Evolutionary conservation across 2,888 invertebrate genomes (phyloP), one percentile per base, ranked within the genome.

Genomic region (Hipparchia semele): DNA sequence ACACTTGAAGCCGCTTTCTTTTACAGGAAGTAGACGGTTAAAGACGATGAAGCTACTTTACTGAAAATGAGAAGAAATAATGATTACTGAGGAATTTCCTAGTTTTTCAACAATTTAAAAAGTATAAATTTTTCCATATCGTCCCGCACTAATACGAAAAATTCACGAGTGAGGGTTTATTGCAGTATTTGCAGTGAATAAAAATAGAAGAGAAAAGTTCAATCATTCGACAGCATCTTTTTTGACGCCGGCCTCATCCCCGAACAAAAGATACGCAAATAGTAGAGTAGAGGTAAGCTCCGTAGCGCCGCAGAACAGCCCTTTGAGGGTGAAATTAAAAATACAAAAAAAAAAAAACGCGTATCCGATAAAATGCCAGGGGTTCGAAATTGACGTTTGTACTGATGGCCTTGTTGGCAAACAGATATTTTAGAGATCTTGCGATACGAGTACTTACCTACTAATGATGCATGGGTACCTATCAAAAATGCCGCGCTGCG

Each of bases 281-380:
- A 51, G 51, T 33, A 10, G 23, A 65, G 65, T 12, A 10, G 65
- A 65, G 65, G 65, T 65, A 53, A 33, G 10, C 51, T 23, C 64
- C 64, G 33, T 5, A 23, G 49, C 9, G 23, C 64, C 51, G 51
- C 51, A 64, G 23, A 49, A 62, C 23, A 49, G 8, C 45, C 46
- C 65, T 51, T 65, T 53, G 65, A 65, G 65, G 65, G 65, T 65
- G 51, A 12, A 33, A 39, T 51, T 65, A 6, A 65, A 53, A 65
- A 65, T 7, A 65, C 23, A 53, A 65, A 65, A 65, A 51, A 23
- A 53, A 65, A 53, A n/a, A 13, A 6, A 8, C 39, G 51, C 65
- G n/a, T 53, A 65, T 53, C 53, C 53, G n/a, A 12, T 13, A 6
- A 7, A 6, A 4, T 2, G 39, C 12, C 5, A 45, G 45, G 12